Percentiles rank a stretch among this genome's conserved stretches.
phyloP scores from a whole-genome alignment of 2,797 vertebrate species.

The Oryzias sinensis region DNA sequence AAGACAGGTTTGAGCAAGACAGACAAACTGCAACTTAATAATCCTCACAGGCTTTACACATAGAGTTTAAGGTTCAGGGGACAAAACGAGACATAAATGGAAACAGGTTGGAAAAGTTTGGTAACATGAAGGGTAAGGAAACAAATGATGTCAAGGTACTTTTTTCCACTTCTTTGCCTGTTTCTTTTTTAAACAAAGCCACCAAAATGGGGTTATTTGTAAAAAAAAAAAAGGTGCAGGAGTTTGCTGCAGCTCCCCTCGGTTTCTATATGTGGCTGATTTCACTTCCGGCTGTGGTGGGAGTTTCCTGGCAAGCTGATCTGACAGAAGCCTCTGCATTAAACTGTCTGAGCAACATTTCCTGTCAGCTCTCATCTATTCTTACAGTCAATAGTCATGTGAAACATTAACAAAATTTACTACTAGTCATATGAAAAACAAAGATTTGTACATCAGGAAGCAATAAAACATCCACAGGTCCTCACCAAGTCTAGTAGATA shows the following conservation, averaged over 20 bases:
- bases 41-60: slow-evolving; percentile 18
- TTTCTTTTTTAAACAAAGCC: slow-evolving; percentile 8
- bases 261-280: slow-evolving; percentile 64
- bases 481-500: no score
- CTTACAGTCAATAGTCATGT: slow-evolving; percentile 22
- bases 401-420: slow-evolving; percentile 4
- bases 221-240: slow-evolving; percentile 25
- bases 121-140: slow-evolving; percentile 21
- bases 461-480: no score
- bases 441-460: not conserved
- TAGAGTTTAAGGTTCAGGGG: slow-evolving; percentile 11
- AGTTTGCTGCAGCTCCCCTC: slow-evolving; percentile 23
- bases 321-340: slow-evolving; percentile 52
- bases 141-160: slow-evolving; percentile 13
- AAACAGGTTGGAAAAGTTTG: slow-evolving; percentile 2
- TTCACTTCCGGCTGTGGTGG: slow-evolving; percentile 75
- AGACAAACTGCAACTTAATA: slow-evolving; percentile 7
- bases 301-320: slow-evolving; percentile 73
- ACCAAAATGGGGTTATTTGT: slow-evolving; percentile 17
- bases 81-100: slow-evolving; percentile 16
- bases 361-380: slow-evolving; percentile 70
- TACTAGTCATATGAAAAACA: not conserved
- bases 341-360: slow-evolving; percentile 70
- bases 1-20: slow-evolving; percentile 27
- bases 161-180: slow-evolving; percentile 1